phyloP scores from a whole-genome alignment of 2,797 vertebrate species.

The Nyctibius grandis region DNA sequence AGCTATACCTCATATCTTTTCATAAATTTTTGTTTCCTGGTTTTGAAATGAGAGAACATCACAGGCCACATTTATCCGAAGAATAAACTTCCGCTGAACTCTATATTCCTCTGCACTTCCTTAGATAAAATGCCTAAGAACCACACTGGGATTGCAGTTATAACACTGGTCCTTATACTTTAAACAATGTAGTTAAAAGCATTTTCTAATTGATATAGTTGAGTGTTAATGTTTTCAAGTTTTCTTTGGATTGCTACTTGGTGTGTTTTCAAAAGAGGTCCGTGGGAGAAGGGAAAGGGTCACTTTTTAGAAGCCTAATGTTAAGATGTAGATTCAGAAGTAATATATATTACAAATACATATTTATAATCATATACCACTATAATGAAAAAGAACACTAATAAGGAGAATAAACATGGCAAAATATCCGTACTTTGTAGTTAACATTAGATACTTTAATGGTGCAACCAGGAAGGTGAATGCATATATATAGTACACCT shows the following conservation, averaged over 20 bases:
- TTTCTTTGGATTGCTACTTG: not conserved
- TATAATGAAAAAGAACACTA: not conserved
- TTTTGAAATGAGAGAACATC: not conserved
- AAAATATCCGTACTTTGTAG: not conserved
- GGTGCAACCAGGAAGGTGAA: not conserved
- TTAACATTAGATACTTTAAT: not conserved
- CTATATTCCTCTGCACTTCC: not conserved
- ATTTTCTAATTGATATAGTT: not conserved
- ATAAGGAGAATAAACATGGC: not conserved
- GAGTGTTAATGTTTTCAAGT: not conserved
- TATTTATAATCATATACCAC: not conserved
- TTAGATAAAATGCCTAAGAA: not conserved
- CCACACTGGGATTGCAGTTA: not conserved
- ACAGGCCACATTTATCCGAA: not conserved
- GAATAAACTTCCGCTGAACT: not conserved
- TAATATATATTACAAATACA: not conserved
- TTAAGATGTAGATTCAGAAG: not conserved
- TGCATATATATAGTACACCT: not conserved
- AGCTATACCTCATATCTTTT: not conserved
- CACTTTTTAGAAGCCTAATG: not conserved
- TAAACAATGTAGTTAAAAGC: not conserved
- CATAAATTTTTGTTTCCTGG: not conserved
- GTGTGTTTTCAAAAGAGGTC: not conserved
- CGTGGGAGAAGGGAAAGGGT: not conserved
- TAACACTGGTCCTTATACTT: not conserved